Base-by-base conservation (phyloP, 2,113 vertebrate genomes). In the Bufo gargarizans region DNA sequence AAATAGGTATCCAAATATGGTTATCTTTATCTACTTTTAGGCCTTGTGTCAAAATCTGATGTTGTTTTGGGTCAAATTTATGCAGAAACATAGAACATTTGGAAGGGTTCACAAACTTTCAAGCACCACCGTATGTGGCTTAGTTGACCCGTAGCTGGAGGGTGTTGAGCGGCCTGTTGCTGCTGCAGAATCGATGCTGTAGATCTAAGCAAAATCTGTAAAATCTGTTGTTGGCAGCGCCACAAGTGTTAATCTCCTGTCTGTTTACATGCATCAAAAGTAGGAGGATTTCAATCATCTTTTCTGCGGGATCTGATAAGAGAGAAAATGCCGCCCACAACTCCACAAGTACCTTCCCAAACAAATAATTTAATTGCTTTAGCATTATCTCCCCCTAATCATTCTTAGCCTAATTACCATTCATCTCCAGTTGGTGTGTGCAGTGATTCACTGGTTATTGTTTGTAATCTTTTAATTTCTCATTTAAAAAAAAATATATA, bases 401-500 rank as follows among this genome's bases (percentile, higher is more conserved):
- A 91, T 91, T 92, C 91, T 43, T 22, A 13, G 84, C 92, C 93
- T 94, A 94, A 94, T 94, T 94, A 94, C 93, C 90, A 94, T 94
- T 94, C 93, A 93, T 94, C 92, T 91, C 76, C 91, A 91, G 92
- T 92, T 94, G 93, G 91, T 94, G 91, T 91, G 92, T 93, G 93
- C 93, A 93, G 92, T 93, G 93, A 93, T 93, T 94, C 93, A 92
- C 93, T 93, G 92, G 92, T 93, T 84, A 94, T 93, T 94, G 93
- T 93, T 94, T 92, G 93, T 93, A 94, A 94, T 94, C 93, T 94
- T 94, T 93, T 93, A 94, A 94, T 94, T 94, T 94, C 94, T 94
- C 94, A 94, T 94, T 94, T 94, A 93, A 93, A 58, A 58, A 58
- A 58, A 58, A 58, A 55, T 55, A 55, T 7, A 11, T 11, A 55